Evolutionary conservation across 2,888 invertebrate genomes (phyloP).

Genomic region (Alviniconcha strummeri): DNA sequence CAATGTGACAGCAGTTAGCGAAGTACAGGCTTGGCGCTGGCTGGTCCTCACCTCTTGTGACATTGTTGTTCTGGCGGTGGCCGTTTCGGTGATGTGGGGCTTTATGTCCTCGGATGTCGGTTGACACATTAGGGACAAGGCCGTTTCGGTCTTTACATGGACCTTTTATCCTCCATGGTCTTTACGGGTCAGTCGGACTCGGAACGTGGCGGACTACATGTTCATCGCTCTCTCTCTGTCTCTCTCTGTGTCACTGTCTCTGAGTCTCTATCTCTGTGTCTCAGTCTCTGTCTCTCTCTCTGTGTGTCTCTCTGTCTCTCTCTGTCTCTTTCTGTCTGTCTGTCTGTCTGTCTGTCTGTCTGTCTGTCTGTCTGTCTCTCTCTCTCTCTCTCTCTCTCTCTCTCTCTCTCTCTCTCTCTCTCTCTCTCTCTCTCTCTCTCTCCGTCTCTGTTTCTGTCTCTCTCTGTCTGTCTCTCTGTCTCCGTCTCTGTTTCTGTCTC

Average conservation of each 20-base stretch:
- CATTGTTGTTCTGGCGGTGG: no score
- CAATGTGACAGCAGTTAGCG: no score
- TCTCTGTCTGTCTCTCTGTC: neutral
- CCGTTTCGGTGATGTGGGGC: no score
- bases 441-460: neutral
- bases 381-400: neutral
- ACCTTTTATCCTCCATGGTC: neutral
- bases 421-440: neutral
- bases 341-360: no score
- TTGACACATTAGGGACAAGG: no score
- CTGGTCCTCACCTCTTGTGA: no score
- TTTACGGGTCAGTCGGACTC: neutral
- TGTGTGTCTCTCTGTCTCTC: neutral
- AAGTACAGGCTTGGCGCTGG: no score
- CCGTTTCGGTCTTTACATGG: no score
- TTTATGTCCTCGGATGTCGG: no score
- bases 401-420: neutral
- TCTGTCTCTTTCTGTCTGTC: no score
- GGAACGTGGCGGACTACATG: no score
- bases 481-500: neutral
- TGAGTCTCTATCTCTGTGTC: neutral
- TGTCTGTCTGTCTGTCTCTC: neutral
- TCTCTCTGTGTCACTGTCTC: neutral
- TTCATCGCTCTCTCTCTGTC: neutral
- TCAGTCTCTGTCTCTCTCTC: neutral